Base-by-base conservation (phyloP, 2,797 vertebrate genomes). In the Poeciliopsis infans region DNA sequence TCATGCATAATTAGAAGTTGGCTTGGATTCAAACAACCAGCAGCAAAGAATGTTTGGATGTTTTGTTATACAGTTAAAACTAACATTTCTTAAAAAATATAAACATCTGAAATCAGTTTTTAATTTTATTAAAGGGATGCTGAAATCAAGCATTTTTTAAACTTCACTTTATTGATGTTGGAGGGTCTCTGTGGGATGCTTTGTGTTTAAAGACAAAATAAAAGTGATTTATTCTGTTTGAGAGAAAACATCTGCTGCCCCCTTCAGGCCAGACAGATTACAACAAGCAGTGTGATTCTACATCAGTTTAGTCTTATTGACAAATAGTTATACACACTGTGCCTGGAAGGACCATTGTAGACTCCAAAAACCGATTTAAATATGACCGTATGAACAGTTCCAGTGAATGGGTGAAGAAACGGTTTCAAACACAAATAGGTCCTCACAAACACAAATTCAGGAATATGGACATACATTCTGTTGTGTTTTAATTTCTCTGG, bases 211-310 rank as follows among this genome's bases (percentile, higher is more conserved):
- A 53, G 20, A 73, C 8, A 39, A 73, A 66, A 66, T 11, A 49
- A 74, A 66, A 66, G 39, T 69, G 23, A 12, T 69, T 43, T 39
- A 23, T 68, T 69, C 39, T 43, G 11, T 69, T 69, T 69, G 28
- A 83, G 85, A 74, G 57, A 76, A 72, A 61, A 45, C 69, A 2
- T 3, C 43, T 7, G 12, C 20, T 70, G 45, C 72, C 83, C 81
- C 81, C 64, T 70, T 70, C 72, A 81, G 80, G 81, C 80, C 68
- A 70, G 18, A 79, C 28, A 66, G 28, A 15, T 51, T 77, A 64
- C 77, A 69, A 43, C 77, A 69, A 43, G 66, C 23, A 4, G 49
- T 25, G 2, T 47, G 79, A 10, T 25, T 72, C 79, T 72, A 80
- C 73, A 23, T 68, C 33, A 39, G 10, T 68, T 76, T 28, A 23